phyloP scores from a whole-genome alignment of 2,113 vertebrate species.

The Carassius auratus region DNA sequence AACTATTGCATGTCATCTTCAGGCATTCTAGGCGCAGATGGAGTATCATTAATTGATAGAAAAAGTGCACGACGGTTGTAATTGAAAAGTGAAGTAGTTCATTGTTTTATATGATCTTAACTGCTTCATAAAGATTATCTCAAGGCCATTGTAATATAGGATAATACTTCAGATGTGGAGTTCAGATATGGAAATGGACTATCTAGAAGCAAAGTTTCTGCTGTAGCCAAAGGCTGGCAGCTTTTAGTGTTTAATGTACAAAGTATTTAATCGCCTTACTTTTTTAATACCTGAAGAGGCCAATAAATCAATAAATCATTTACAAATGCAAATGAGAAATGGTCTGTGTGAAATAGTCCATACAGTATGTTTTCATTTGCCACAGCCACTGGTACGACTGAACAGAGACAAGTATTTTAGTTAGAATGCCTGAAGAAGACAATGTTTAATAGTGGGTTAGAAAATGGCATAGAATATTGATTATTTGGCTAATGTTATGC shows the following conservation, averaged over 20 bases:
- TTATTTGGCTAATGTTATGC: background rate
- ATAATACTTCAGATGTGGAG: background rate
- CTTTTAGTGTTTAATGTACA: background rate
- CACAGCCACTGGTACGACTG: background rate
- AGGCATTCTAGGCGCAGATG: background rate
- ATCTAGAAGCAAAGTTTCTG: slow-evolving; percentile 3
- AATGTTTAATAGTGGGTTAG: background rate
- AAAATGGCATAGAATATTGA: background rate
- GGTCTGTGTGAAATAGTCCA: background rate
- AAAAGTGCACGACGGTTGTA: background rate
- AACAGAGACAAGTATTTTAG: background rate
- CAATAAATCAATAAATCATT: slow-evolving; percentile 19
- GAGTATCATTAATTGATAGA: background rate
- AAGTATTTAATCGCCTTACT: background rate
- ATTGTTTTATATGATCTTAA: slow-evolving; percentile 2
- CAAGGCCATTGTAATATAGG: slow-evolving; percentile 21
- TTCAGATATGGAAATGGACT: slow-evolving; percentile 1
- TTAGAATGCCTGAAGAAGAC: background rate
- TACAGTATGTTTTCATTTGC: background rate
- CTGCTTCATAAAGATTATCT: slow-evolving; percentile 8
- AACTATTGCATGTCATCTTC: background rate
- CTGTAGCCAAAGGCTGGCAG: background rate
- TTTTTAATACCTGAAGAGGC: background rate
- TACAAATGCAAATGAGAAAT: slow-evolving; percentile 11
- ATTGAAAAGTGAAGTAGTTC: slow-evolving; percentile 9